Evolutionary conservation across 1,140 invertebrate genomes (phyloP), one percentile per base, ranked within the genome.

Genomic region (Triops longicaudatus): DNA sequence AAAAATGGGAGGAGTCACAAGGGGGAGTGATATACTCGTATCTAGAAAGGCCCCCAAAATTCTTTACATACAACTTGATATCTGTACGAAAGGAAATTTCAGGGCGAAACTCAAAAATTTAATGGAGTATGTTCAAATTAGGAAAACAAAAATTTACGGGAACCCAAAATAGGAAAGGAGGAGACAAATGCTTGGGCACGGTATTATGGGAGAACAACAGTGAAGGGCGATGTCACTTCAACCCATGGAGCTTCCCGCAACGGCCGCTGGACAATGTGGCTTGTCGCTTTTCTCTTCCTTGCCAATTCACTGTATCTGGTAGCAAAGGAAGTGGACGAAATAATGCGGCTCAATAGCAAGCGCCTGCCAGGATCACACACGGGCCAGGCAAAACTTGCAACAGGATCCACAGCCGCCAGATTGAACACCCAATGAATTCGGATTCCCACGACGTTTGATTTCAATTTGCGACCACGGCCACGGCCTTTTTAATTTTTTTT

Each of bases 331-430:
- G 10, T 63, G 17, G 50, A 37, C 31, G 31, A 5, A 14, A 9
- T 63, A 22, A 63, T 63, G 50, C 17, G 3, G 50, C 22, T 63
- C 50, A 63, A 63, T 63, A 63, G 50, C 50, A 63, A 63, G 50
- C 50, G 50, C 50, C 50, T 63, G 50, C 41, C 26, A 44, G 42
- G 63, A 43, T 75, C 74, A 14, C 74, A 44, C 73, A 37, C 17
- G 42, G 74, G 26, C 63, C 42, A 75, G 74, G 50, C 50, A 63
- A 63, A 63, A 63, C 50, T 50, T 63, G 41, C 42, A 27, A 50
- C 74, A 44, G 42, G 43, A 31, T 42, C 26, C n/a, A 74, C 73
- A 31, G 28, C 41, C 74, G 43, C 74, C 43, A 43, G 63, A 75
- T 74, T 41, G 28, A 6, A 75, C 26, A 50, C 63, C 42, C 42